Conservation (phyloP, 2,888 invertebrate genomes). For the Chrysodeixis includens region DNA sequence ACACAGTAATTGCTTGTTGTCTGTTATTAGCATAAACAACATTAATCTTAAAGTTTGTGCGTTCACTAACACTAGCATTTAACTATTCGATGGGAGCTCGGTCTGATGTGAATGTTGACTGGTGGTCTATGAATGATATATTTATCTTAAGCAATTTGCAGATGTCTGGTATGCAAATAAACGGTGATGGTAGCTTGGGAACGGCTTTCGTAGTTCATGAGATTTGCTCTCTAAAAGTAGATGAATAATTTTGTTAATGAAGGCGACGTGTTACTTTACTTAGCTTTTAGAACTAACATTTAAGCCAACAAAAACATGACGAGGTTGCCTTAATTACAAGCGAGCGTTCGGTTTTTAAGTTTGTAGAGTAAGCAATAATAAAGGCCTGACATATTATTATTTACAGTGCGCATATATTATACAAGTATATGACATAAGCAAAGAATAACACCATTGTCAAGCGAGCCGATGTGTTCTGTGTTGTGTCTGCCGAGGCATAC, state of each 20-base stretch:
- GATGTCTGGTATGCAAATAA: neutral
- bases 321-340: no score
- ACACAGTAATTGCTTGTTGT: neutral
- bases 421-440: conserved; percentile 3
- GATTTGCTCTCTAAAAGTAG: neutral
- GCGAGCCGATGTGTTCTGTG: conserved; percentile 10
- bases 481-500: conserved; percentile 27
- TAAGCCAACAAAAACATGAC: no score
- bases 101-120: conserved; percentile 4
- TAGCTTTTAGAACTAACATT: no score
- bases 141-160: conserved; percentile 4
- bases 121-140: conserved; percentile 4
- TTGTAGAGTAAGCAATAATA: neutral
- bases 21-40: neutral
- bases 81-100: conserved; percentile 2
- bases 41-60: conserved; percentile 4
- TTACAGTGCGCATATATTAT: neutral
- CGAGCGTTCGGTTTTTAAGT: neutral
- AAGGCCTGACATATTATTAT: neutral
- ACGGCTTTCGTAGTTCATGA: neutral
- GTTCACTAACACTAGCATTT: conserved; percentile 1
- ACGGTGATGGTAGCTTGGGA: neutral
- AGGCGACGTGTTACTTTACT: no score
- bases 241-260: no score
- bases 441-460: conserved; percentile 13